Evolutionary conservation across 2,797 vertebrate species (phyloP), one percentile per base, ranked within the genome.

Genomic region (Falco berigora): DNA sequence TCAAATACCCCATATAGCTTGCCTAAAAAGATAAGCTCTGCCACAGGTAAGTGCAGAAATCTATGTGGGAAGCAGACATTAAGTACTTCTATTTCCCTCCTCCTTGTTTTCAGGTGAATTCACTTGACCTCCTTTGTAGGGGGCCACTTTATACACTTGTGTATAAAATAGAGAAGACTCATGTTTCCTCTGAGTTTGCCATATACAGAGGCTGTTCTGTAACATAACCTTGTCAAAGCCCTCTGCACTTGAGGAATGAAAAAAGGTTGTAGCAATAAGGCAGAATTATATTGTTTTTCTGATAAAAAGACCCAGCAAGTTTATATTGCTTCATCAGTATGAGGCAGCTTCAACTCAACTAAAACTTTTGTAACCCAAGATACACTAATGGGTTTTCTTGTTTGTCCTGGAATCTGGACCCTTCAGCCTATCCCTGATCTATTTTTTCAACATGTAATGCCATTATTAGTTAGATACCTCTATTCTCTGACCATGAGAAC

Each of bases 221-320:
- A 55, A 77, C 0, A 0, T 10, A 78, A 56, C 22, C 63, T 82
- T 6, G 0, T 52, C 55, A 40, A 47, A 6, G 6, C 19, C 12
- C 36, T 67, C 52, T 72, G 44, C 11, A 58, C 32, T 74, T 4
- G 1, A 74, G 58, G 68, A 80, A 80, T 64, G 24, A 78, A 67
- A 68, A 78, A 59, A 30, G 3, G 6, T 59, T 79, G 22, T 11
- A 58, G 23, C 14, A 50, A 64, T 25, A 58, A 69, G 53, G 21
- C 50, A 81, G 62, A 52, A 8, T 12, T 13, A 50, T 46, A 19
- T 38, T 69, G 82, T 71, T 67, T 56, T 69, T 53, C 69, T 77
- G 23, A 15, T 18, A 84, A 49, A 72, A 92, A 88, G 16, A 40
- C 22, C 19, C 12, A 40, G 15, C 5, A 66, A 75, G 15, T 86